phyloP scores from a whole-genome alignment of 2,113 vertebrate species.

The Athene noctua region DNA sequence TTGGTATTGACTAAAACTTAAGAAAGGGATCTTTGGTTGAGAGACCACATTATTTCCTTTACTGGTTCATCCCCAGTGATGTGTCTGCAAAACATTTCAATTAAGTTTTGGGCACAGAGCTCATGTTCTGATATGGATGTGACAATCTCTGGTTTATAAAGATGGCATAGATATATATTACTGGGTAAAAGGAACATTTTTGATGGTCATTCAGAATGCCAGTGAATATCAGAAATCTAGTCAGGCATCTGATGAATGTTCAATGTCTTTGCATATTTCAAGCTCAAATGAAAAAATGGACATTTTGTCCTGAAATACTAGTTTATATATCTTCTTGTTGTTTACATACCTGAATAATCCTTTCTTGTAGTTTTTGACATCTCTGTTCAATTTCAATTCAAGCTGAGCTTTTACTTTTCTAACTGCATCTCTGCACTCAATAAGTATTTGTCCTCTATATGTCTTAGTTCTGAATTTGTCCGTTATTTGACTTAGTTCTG shows the following conservation, averaged over 20 bases:
- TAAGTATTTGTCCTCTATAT: too few relatives aligned
- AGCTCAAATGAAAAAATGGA: conserved; percentile 10
- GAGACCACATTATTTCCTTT: conserved; percentile 56
- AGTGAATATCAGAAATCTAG: conserved; percentile 35
- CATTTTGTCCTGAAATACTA: conserved; percentile 1
- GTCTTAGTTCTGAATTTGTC: too few relatives aligned
- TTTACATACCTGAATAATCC: too few relatives aligned
- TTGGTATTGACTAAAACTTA: conserved; percentile 57
- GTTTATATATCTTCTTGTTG: background rate
- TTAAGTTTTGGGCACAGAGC: conserved; percentile 40
- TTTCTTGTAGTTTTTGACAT: too few relatives aligned
- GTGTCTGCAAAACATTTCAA: conserved; percentile 59
- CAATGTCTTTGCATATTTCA: conserved; percentile 39
- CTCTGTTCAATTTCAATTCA: too few relatives aligned
- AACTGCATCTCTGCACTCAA: too few relatives aligned
- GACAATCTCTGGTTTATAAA: conserved; percentile 48
- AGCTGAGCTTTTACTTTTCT: too few relatives aligned
- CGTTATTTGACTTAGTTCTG: background rate
- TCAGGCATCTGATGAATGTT: conserved; percentile 44
- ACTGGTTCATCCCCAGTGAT: conserved; percentile 33
- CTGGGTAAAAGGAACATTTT: conserved; percentile 57
- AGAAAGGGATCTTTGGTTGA: conserved; percentile 33
- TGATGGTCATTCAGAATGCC: conserved; percentile 51
- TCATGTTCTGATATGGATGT: conserved; percentile 38
- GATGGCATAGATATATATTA: conserved; percentile 46